phyloP scores from a whole-genome alignment of 2,888 invertebrate species.

The Mimumesa dahlbomi region DNA sequence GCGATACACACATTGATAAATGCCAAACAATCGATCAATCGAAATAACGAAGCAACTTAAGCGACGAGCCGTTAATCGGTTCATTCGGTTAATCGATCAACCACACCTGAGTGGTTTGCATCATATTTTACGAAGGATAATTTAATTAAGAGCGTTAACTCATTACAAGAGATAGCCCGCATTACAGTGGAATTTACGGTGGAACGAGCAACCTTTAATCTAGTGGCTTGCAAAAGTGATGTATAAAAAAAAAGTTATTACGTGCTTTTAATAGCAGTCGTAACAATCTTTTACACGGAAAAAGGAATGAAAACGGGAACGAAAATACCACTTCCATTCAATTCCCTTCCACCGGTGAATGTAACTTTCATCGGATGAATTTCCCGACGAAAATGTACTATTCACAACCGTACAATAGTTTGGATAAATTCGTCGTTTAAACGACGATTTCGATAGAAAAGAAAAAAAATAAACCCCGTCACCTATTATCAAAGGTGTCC shows the following conservation, averaged over 20 bases:
- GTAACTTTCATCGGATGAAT: too few species aligned
- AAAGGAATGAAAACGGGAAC: not conserved
- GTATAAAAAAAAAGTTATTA: not conserved
- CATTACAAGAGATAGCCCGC: not conserved
- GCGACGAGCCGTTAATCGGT: not conserved
- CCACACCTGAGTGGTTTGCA: not conserved
- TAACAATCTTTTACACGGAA: not conserved
- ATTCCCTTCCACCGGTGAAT: too few species aligned
- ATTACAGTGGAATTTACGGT: not conserved
- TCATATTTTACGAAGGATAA: not conserved
- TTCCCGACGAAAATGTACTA: too few species aligned
- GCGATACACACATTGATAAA: too few species aligned
- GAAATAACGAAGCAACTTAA: slow-evolving; percentile 4
- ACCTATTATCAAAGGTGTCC: too few species aligned
- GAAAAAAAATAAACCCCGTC: too few species aligned
- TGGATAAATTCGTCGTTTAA: too few species aligned
- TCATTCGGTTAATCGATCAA: slow-evolving; percentile 3
- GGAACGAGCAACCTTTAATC: not conserved
- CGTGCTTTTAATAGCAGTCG: not conserved
- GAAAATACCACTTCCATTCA: too few species aligned
- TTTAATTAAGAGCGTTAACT: slow-evolving; percentile 3
- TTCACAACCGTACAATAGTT: too few species aligned
- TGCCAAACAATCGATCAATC: not conserved
- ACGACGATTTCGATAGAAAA: too few species aligned
- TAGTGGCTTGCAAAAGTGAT: not conserved